Evolutionary conservation across 1,140 invertebrate genomes (phyloP), one percentile per base, ranked within the genome.

Genomic region (Forficula auricularia): DNA sequence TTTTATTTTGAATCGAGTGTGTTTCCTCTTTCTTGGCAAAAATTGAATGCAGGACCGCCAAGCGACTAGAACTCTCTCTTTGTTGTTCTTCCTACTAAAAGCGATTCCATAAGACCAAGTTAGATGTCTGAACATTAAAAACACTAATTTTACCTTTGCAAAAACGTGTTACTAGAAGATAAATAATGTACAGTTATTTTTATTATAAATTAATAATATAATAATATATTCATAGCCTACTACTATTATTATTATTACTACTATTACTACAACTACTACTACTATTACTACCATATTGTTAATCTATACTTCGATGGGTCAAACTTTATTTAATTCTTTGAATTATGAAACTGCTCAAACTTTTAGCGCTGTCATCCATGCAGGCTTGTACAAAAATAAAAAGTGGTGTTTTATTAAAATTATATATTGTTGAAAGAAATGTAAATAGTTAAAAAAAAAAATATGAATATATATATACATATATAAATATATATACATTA

Each of bases 111-210:
- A 13, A 15, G 34, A 15, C 18, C 34, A 36, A 36, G 18, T 15
- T 36, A 36, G 3, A 16, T 13, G 14, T 8, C 14, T 36, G 18
- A 36, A 15, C 14, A 36, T 15, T 42, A 19, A 14, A 14, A 38
- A 39, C 13, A 19, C 15, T 39, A 42, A 42, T 32, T 42, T 42
- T 33, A 32, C 33, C 33, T 13, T 42, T 42, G 30, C 33, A 6
- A 42, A 8, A 32, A 42, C 12, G 32, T 32, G 27, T 42, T 40
- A n/a, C n/a, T n/a, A n/a, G n/a, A n/a, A 27, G 30, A 33, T 42
- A 33, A 32, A 32, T n/a, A 42, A 22, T 42, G 40, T 42, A 42
- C 40, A 42, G 22, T 22, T 42, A 42, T 42, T 42, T 42, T 13
- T 42, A 19, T 42, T 42, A 42, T 41, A 41, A 30, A 42, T 32